Conservation (phyloP, 2,797 vertebrate genomes). For the Pachyuromys duprasi region DNA sequence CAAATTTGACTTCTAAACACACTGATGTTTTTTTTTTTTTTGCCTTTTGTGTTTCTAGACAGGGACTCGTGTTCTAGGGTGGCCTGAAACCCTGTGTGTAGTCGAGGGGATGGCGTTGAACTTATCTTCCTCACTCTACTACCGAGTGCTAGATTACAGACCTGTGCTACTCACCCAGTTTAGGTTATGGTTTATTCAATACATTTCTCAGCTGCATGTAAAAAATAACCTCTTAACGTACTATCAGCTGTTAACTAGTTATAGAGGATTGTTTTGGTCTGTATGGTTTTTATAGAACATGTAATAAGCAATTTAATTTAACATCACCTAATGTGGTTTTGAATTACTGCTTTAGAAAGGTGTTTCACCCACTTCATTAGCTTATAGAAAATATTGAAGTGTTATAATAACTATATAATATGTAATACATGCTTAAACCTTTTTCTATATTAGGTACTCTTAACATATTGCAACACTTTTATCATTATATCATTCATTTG, state of each 20-base stretch:
- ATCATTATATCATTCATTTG: constrained; percentile 65
- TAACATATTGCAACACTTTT: constrained; percentile 70
- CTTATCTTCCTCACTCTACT: neutral
- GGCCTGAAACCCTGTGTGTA: no score
- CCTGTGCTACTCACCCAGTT: neutral
- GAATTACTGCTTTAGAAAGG: constrained; percentile 74
- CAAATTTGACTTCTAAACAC: neutral
- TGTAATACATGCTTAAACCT: constrained; percentile 67
- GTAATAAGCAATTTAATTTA: constrained; percentile 78
- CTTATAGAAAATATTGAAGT: constrained; percentile 81
- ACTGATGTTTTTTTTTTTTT: neutral
- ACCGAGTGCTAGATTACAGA: neutral
- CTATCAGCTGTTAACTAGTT: constrained; percentile 34
- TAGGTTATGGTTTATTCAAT: constrained; percentile 45
- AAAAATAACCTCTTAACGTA: constrained; percentile 29
- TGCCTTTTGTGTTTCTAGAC: neutral
- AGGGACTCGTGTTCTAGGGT: neutral
- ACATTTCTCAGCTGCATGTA: constrained; percentile 56
- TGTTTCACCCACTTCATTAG: constrained; percentile 72
- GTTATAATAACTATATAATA: constrained; percentile 74
- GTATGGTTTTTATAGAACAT: constrained; percentile 75
- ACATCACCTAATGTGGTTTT: constrained; percentile 80
- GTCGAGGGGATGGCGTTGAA: neutral
- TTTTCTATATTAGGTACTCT: constrained; percentile 69
- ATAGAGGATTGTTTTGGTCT: constrained; percentile 76